A percentile compares a stretch with the other conserved stretches of the same genome.
Evolutionary conservation across 2,888 invertebrate species (phyloP).

Genomic region (Chymomyza fuscimana): DNA sequence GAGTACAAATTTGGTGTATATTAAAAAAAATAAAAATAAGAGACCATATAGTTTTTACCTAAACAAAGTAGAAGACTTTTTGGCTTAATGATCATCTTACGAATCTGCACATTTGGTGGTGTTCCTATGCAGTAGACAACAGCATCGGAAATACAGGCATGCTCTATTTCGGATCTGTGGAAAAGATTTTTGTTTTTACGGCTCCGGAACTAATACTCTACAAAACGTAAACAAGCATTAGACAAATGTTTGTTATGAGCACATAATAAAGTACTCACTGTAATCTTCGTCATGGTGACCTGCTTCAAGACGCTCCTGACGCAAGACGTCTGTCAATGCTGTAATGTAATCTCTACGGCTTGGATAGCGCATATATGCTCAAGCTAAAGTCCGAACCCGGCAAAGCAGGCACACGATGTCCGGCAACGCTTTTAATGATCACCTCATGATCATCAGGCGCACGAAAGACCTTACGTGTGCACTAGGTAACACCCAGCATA

Average conservation of each 20-base stretch:
- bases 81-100: too few relatives aligned
- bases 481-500: conserved; percentile 79
- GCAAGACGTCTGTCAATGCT: conserved; percentile 75
- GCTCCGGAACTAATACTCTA: too few relatives aligned
- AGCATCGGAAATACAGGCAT: too few relatives aligned
- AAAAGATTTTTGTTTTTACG: too few relatives aligned
- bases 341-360: conserved; percentile 77
- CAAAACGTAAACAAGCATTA: too few relatives aligned
- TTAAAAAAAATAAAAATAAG: too few relatives aligned
- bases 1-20: too few relatives aligned
- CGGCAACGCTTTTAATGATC: conserved; percentile 79
- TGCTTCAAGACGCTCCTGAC: conserved; percentile 75
- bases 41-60: not conserved
- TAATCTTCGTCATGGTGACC: conserved; percentile 69
- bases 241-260: too few relatives aligned
- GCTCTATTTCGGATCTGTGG: too few relatives aligned
- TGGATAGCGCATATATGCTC: conserved; percentile 77
- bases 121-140: too few relatives aligned
- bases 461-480: conserved; percentile 80
- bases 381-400: conserved; percentile 37
- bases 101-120: too few relatives aligned
- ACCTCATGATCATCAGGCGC: conserved; percentile 81
- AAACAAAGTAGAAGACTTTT: not conserved
- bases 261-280: conserved; percentile 49
- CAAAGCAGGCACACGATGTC: conserved; percentile 75